Evolutionary conservation across 2,113 vertebrate genomes (phyloP).

Genomic region (Zingel zingel): DNA sequence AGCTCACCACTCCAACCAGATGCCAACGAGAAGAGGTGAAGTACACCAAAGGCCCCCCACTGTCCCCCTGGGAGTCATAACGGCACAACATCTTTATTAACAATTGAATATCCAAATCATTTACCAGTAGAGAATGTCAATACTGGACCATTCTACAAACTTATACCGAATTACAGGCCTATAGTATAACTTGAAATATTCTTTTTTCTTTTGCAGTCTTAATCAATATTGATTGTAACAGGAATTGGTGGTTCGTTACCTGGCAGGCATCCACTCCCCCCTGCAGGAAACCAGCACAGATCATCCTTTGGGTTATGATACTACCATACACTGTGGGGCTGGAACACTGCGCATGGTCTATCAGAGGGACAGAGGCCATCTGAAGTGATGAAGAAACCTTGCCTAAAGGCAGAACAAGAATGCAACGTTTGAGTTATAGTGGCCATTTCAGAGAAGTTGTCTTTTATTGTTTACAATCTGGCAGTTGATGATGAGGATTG

Average conservation of each 20-base stretch:
- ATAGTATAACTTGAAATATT: background rate
- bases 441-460: background rate
- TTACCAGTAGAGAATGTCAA: background rate
- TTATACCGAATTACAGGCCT: background rate
- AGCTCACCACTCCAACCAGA: constrained; percentile 92
- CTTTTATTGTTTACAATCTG: background rate
- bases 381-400: constrained; percentile 86
- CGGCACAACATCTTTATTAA: background rate
- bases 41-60: constrained; percentile 91
- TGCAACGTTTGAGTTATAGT: background rate
- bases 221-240: background rate
- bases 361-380: constrained; percentile 84
- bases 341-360: constrained; percentile 83
- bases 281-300: constrained; percentile 88
- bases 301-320: constrained; percentile 86
- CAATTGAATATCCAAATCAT: background rate
- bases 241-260: constrained; percentile 76
- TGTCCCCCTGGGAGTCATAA: constrained; percentile 88
- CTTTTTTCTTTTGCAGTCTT: background rate
- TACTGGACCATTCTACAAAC: background rate
- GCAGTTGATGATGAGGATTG: background rate
- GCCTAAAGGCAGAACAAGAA: constrained; percentile 74
- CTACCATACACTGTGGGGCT: constrained; percentile 79
- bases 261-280: constrained; percentile 93
- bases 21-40: constrained; percentile 72